Conservation (phyloP, 2,113 vertebrate species). For the Antidorcas marsupialis region DNA sequence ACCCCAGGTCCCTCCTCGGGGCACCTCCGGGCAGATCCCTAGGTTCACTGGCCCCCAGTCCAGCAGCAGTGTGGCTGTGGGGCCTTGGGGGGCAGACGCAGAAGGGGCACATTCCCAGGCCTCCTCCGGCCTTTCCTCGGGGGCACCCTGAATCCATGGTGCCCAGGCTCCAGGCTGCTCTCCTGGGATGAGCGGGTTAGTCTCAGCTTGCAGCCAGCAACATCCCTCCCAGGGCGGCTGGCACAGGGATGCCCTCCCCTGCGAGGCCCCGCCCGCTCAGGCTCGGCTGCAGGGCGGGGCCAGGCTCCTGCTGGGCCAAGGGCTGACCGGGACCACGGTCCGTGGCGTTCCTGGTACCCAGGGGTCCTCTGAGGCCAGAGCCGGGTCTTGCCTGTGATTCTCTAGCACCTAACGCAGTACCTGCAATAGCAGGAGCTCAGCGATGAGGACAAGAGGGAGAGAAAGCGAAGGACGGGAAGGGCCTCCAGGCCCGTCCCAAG, state of each 20-base stretch:
- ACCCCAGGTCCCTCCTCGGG: neutral
- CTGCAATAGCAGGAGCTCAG: neutral
- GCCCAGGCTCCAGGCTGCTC: neutral
- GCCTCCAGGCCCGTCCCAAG: neutral
- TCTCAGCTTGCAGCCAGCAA: neutral
- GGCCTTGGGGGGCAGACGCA: accelerated
- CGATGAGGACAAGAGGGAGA: neutral
- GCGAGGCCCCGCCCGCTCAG: neutral
- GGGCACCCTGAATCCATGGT: too few species aligned
- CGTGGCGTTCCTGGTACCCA: accelerated
- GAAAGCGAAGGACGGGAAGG: too few species aligned
- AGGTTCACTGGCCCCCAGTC: neutral
- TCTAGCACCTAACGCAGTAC: accelerated
- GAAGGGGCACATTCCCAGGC: accelerated
- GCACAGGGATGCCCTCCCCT: neutral
- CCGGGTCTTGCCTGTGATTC: neutral
- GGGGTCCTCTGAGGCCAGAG: neutral
- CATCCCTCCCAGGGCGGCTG: neutral
- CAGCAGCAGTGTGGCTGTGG: accelerated
- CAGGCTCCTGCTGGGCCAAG: too few species aligned
- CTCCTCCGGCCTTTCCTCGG: neutral
- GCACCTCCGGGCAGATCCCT: accelerated
- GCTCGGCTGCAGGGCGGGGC: neutral
- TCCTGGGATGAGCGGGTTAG: neutral
- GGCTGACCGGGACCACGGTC: neutral